Percentiles rank a stretch among this genome's conserved stretches.
These are phyloP conservation scores for Oncopeltus fasciatus DNA, from an alignment of 1,140 invertebrate genomes.

Conservation along the genomic window DNA sequence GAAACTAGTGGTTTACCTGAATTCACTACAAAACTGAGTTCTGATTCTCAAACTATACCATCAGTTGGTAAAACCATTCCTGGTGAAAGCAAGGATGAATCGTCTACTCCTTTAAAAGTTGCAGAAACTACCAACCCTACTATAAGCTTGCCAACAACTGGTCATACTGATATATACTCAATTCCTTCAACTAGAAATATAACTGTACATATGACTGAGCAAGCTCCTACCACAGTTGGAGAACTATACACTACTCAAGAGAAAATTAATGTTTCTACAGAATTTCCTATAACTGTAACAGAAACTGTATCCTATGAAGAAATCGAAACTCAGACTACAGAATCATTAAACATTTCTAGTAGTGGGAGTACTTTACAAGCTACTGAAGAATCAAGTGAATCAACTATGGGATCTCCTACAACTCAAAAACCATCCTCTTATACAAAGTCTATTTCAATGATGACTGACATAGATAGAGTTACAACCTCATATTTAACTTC, in stretches of 20 bases:
- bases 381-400: not conserved
- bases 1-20: too few relatives aligned
- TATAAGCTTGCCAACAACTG: too few relatives aligned
- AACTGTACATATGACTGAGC: not conserved
- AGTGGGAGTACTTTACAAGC: not conserved
- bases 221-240: not conserved
- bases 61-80: not conserved
- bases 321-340: not conserved
- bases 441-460: not conserved
- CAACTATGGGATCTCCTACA: not conserved
- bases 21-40: too few relatives aligned
- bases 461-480: not conserved
- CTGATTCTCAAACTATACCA: not conserved
- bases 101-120: not conserved
- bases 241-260: not conserved
- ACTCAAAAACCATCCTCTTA: not conserved
- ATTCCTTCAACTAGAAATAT: too few relatives aligned
- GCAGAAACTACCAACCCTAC: too few relatives aligned
- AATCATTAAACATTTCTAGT: not conserved
- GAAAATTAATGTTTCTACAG: not conserved
- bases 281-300: not conserved
- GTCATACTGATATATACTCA: too few relatives aligned
- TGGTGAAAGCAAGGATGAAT: not conserved
- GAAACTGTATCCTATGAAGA: not conserved
- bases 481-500: not conserved